phyloP scores from a whole-genome alignment of 2,113 vertebrate genomes.

The Uria lomvia region DNA sequence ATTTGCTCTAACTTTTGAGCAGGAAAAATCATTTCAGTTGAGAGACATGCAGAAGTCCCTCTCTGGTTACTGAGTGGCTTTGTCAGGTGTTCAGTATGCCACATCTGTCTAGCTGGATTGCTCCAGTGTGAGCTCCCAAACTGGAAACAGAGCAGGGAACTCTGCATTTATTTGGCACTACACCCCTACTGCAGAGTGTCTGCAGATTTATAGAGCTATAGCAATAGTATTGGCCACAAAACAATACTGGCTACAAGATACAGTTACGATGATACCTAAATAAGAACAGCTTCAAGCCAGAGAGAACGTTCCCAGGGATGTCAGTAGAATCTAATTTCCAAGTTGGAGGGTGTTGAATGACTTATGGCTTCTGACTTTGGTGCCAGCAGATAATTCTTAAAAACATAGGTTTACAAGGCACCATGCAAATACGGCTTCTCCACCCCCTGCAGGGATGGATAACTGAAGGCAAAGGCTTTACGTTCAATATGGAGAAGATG shows the following conservation, averaged over 20 bases:
- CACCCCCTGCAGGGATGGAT: neutral
- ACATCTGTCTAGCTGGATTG: neutral
- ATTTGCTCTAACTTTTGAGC: neutral
- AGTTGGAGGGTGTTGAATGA: constrained; percentile 11
- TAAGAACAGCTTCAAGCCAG: constrained; percentile 41
- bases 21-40: neutral
- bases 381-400: neutral
- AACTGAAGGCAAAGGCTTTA: neutral
- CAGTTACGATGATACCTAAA: neutral
- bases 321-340: constrained; percentile 8
- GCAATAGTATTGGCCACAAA: constrained; percentile 30
- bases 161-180: constrained; percentile 22
- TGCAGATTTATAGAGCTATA: constrained; percentile 57
- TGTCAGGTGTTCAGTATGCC: neutral
- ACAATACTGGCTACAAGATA: constrained; percentile 44
- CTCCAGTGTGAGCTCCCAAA: neutral
- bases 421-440: neutral
- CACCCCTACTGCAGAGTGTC: neutral
- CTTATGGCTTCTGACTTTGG: neutral
- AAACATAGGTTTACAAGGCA: neutral
- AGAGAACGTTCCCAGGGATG: constrained; percentile 5
- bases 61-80: neutral
- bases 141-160: neutral
- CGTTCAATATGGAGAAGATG: neutral
- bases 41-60: neutral